Conservation (phyloP, 2,888 invertebrate genomes). For the Bembecia ichneumoniformis region DNA sequence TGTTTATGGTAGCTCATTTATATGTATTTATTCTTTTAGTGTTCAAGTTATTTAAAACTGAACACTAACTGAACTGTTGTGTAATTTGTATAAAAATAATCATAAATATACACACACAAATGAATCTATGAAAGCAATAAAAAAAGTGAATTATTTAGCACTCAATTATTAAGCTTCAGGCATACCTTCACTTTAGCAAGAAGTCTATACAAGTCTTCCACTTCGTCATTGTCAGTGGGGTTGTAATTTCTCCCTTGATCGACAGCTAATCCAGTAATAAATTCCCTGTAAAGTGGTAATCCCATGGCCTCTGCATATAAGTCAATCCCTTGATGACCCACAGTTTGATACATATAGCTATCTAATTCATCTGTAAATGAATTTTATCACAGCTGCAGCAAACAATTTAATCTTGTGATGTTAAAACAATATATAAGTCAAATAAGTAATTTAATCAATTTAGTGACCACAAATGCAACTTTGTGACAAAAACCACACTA, state of each 20-base stretch:
- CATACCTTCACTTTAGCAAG: slow-evolving; percentile 81
- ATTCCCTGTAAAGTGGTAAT: slow-evolving; percentile 88
- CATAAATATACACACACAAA: too few relatives aligned
- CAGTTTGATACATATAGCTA: slow-evolving; percentile 99
- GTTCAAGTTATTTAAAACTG: too few relatives aligned
- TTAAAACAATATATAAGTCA: too few relatives aligned
- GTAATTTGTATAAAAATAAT: too few relatives aligned
- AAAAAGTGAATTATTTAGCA: background rate
- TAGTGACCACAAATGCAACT: background rate
- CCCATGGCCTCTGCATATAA: slow-evolving; percentile 95
- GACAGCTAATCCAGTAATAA: slow-evolving; percentile 88
- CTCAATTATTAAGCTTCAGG: background rate
- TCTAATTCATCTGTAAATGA: slow-evolving; percentile 84
- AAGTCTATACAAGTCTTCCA: slow-evolving; percentile 94
- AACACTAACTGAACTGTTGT: too few relatives aligned
- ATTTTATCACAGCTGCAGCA: too few relatives aligned
- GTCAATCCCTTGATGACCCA: slow-evolving; percentile 95
- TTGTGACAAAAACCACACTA: background rate
- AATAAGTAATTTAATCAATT: too few relatives aligned
- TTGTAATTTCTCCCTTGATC: slow-evolving; percentile 84
- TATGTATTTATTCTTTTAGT: too few relatives aligned
- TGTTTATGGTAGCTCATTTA: too few relatives aligned
- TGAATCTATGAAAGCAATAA: too few relatives aligned
- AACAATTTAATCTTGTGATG: too few relatives aligned
- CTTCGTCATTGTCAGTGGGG: slow-evolving; percentile 91